Percentiles rank a stretch among this genome's conserved stretches.
Evolutionary conservation across 2,888 invertebrate species (phyloP).

Genomic region (Stenoptilia bipunctidactyla): DNA sequence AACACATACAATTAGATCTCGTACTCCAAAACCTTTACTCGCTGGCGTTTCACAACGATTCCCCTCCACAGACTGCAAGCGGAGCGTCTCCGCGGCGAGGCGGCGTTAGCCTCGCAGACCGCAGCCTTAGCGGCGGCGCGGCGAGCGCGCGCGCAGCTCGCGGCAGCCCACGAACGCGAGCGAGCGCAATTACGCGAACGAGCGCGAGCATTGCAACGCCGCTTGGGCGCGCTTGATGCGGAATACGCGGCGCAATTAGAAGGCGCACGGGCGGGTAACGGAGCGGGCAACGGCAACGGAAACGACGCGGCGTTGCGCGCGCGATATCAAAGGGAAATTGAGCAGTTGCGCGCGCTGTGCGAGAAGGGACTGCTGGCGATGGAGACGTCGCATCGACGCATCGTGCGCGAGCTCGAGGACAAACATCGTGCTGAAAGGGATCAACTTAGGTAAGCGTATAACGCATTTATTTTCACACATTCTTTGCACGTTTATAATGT

Average conservation of each 20-base stretch:
- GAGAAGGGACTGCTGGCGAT: constrained; percentile 92
- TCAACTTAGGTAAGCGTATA: constrained; percentile 60
- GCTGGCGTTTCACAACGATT: no score
- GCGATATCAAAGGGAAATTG: constrained; percentile 88
- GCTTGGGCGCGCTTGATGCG: constrained; percentile 80
- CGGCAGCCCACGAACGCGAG: constrained; percentile 67
- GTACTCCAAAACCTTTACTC: no score
- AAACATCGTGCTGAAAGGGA: constrained; percentile 89
- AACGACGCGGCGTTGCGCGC: constrained; percentile 76
- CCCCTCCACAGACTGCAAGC: constrained; percentile 41
- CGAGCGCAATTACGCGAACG: constrained; percentile 76
- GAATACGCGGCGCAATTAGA: constrained; percentile 89
- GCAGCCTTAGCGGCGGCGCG: constrained; percentile 54
- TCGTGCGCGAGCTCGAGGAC: constrained; percentile 90
- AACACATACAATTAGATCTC: no score
- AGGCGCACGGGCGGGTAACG: constrained; percentile 81
- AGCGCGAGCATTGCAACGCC: constrained; percentile 77
- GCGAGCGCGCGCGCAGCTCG: constrained; percentile 52
- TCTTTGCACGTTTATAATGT: no score
- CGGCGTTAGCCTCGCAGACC: constrained; percentile 52
- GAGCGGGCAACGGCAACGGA: constrained; percentile 72
- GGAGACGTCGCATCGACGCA: constrained; percentile 89
- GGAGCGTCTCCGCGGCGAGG: constrained; percentile 50
- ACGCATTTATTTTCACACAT: no score
- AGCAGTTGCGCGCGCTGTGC: constrained; percentile 86